phyloP scores from a whole-genome alignment of 2,113 vertebrate species.

The Megaptera novaeangliae region DNA sequence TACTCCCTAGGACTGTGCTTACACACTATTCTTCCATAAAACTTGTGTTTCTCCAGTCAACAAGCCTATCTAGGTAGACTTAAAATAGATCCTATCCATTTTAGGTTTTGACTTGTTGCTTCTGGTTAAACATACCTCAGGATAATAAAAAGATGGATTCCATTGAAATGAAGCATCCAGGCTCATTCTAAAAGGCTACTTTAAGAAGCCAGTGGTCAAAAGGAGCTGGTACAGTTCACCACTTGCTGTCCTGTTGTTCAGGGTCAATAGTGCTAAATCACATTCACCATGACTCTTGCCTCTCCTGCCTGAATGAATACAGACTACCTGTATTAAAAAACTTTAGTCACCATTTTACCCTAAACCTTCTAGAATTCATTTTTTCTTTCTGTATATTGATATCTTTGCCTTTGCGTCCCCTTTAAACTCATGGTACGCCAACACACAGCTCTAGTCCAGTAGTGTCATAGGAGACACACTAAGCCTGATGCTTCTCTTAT shows the following conservation, averaged over 20 bases:
- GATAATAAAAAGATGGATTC: not conserved
- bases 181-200: not conserved
- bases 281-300: not conserved
- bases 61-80: not conserved
- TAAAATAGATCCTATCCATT: not conserved
- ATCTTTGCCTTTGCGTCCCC: not conserved
- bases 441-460: slow-evolving; percentile 38
- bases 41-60: not conserved
- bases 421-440: not conserved
- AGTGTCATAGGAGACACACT: slow-evolving; percentile 66
- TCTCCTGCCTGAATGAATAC: not conserved
- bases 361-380: not conserved
- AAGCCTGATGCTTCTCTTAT: slow-evolving; percentile 90
- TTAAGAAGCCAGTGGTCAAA: not conserved
- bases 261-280: not conserved
- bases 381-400: not conserved
- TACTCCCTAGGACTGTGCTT: not conserved
- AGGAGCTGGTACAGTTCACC: not conserved
- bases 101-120: not conserved
- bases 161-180: not conserved
- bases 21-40: not conserved
- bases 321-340: not conserved
- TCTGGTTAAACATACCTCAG: slow-evolving; percentile 19
- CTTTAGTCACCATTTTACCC: not conserved
- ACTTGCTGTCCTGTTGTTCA: not conserved